Evolutionary conservation across 2,113 vertebrate species (phyloP).

Genomic region (Ctenomys sociabilis): DNA sequence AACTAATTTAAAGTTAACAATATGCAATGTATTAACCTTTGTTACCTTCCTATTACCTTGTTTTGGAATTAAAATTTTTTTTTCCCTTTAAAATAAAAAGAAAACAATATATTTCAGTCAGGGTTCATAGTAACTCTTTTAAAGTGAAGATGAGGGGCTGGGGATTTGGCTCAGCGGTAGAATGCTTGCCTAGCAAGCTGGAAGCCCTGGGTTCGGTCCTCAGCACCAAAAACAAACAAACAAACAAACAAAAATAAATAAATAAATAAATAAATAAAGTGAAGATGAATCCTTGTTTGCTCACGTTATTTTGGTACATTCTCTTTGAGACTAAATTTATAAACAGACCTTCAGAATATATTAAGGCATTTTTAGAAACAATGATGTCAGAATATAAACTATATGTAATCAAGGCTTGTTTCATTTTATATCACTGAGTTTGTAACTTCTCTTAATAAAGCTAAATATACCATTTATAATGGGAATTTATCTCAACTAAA

Average conservation of each 20-base stretch:
- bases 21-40: too few species aligned
- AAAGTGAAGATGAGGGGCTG: background rate
- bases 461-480: constrained; percentile 18
- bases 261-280: background rate
- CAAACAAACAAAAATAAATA: too few species aligned
- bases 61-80: too few species aligned
- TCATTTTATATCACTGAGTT: constrained; percentile 17
- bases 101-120: constrained; percentile 14
- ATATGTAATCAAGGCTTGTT: constrained; percentile 3
- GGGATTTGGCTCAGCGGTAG: too few species aligned
- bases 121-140: constrained; percentile 7
- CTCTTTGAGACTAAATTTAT: constrained; percentile 20
- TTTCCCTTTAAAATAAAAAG: background rate
- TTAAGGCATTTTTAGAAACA: constrained; percentile 8
- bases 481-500: constrained; percentile 39
- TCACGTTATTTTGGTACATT: constrained; percentile 58
- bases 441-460: constrained; percentile 59
- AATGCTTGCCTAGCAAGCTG: too few species aligned
- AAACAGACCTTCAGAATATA: constrained; percentile 27
- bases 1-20: too few species aligned
- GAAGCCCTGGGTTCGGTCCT: too few species aligned
- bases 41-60: too few species aligned
- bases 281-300: constrained; percentile 37
- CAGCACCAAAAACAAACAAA: too few species aligned
- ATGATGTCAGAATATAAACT: background rate